Evolutionary conservation across 2,888 invertebrate species (phyloP).

Genomic region (Agrilus cyanescens): DNA sequence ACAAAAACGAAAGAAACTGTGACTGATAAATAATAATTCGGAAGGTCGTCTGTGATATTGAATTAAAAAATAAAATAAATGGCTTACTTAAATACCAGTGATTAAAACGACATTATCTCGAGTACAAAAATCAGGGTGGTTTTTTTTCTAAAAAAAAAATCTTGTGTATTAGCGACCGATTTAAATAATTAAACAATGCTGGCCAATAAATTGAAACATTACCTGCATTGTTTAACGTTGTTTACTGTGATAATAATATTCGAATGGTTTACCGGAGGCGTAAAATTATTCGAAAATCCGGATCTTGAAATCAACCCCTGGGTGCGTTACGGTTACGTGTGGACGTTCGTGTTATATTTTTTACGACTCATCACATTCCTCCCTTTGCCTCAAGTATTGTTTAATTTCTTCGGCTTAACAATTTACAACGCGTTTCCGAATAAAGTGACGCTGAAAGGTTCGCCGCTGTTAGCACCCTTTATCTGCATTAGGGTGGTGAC

Average conservation of each 20-base stretch:
- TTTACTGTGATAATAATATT: slow-evolving; percentile 62
- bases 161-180: no score
- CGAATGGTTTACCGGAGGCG: slow-evolving; percentile 43
- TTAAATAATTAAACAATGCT: slow-evolving; percentile 22
- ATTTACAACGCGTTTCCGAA: slow-evolving; percentile 93
- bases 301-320: slow-evolving; percentile 62
- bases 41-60: no score
- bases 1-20: no score
- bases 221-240: slow-evolving; percentile 67
- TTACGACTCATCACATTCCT: slow-evolving; percentile 71
- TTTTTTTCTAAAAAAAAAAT: no score
- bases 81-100: no score
- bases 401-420: slow-evolving; percentile 76
- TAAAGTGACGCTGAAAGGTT: slow-evolving; percentile 72
- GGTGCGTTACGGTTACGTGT: slow-evolving; percentile 66
- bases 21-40: no score
- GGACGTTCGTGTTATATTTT: slow-evolving; percentile 62
- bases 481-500: slow-evolving; percentile 91
- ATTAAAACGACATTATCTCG: no score
- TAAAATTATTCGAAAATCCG: slow-evolving; percentile 39
- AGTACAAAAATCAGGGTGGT: no score
- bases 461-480: slow-evolving; percentile 84
- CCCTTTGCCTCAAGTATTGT: slow-evolving; percentile 79
- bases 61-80: no score
- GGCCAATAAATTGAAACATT: slow-evolving; percentile 63